These are phyloP conservation scores for Philopotamus ludificatus DNA, from an alignment of 1,140 invertebrate genomes.

Conservation along the genomic window DNA sequence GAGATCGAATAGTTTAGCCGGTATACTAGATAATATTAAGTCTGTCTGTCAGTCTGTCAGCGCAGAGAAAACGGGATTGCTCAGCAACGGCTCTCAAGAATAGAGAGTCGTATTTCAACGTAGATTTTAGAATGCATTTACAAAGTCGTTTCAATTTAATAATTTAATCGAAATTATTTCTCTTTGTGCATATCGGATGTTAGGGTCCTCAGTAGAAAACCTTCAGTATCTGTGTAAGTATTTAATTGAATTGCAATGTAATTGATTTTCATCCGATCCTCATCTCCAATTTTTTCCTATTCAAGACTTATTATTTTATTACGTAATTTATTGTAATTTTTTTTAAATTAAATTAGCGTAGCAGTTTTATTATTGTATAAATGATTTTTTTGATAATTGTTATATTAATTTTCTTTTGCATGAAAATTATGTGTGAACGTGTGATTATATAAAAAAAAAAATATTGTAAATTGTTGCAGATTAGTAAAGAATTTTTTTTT, in stretches of 20 bases:
- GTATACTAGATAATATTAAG: conserved; percentile 30
- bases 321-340: neutral
- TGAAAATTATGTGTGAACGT: neutral
- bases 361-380: neutral
- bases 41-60: conserved; percentile 32
- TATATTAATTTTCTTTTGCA: neutral
- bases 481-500: neutral
- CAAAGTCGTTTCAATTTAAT: neutral
- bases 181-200: conserved; percentile 3
- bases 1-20: conserved; percentile 47
- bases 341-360: neutral
- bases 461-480: neutral
- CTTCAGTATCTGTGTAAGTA: conserved; percentile 41
- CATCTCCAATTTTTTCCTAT: neutral
- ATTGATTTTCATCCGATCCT: neutral
- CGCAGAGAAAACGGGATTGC: conserved; percentile 47
- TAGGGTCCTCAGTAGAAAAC: conserved; percentile 40
- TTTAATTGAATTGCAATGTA: neutral
- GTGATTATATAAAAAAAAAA: neutral
- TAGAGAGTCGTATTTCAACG: neutral
- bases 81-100: conserved; percentile 41
- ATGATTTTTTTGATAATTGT: neutral
- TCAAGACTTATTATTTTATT: neutral
- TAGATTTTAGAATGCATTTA: neutral
- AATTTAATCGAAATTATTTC: neutral